phyloP scores from a whole-genome alignment of 2,888 invertebrate species.

The Caprella mutica region DNA sequence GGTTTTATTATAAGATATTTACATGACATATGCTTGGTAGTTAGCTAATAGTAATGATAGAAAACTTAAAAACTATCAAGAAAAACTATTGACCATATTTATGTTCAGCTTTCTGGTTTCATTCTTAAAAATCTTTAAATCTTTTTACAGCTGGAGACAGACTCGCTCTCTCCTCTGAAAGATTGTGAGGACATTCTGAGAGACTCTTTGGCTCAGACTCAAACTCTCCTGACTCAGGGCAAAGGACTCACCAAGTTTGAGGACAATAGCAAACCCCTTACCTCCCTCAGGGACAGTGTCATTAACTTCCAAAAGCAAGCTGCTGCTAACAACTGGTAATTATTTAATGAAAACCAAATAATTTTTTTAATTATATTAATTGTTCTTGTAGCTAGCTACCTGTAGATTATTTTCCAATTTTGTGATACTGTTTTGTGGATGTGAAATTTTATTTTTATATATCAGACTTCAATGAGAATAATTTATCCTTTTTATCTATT shows the following conservation, averaged over 20 bases:
- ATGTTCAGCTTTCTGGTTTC: too few species aligned
- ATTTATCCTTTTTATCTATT: too few species aligned
- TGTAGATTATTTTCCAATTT: not conserved
- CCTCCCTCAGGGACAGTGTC: conserved; percentile 12
- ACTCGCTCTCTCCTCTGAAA: conserved; percentile 17
- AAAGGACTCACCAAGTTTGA: conserved; percentile 12
- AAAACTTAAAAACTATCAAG: too few species aligned
- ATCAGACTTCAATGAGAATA: too few species aligned
- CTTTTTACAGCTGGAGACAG: conserved; percentile 19
- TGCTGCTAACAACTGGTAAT: conserved; percentile 22
- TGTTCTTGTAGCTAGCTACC: not conserved
- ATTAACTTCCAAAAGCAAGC: conserved; percentile 26
- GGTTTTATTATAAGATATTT: not conserved
- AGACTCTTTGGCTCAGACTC: conserved; percentile 8
- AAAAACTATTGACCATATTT: too few species aligned
- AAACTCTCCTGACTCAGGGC: conserved; percentile 17
- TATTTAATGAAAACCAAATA: too few species aligned
- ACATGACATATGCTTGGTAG: not conserved
- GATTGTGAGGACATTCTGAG: conserved; percentile 15
- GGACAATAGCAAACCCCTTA: not conserved
- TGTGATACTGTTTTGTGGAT: not conserved
- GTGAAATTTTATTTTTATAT: too few species aligned
- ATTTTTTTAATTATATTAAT: not conserved
- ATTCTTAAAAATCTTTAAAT: not conserved
- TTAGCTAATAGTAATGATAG: too few species aligned